These are phyloP conservation scores for Clupea harengus DNA, from an alignment of 2,113 vertebrate genomes.

Conservation along the genomic window DNA sequence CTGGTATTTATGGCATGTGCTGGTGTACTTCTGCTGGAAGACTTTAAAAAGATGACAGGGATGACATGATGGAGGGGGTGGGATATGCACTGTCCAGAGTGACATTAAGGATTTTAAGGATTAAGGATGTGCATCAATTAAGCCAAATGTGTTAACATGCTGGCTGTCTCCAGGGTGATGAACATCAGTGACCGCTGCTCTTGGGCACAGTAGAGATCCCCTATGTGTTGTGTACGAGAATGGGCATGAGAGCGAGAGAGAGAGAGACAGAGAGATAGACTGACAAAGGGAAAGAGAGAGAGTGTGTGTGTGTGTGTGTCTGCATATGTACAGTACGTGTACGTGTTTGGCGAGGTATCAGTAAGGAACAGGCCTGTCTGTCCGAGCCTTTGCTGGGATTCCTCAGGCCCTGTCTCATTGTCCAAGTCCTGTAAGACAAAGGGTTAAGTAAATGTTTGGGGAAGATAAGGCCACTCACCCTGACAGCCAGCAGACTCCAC, in stretches of 20 bases:
- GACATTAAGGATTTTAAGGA: too few species aligned
- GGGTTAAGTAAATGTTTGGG: constrained; percentile 85
- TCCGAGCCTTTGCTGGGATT: constrained; percentile 56
- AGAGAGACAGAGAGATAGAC: neutral
- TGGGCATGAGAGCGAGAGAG: neutral
- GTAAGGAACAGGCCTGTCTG: constrained; percentile 32
- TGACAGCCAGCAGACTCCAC: constrained; percentile 82
- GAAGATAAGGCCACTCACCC: constrained; percentile 79
- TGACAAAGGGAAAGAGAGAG: constrained; percentile 21
- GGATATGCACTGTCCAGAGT: too few species aligned
- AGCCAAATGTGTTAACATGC: too few species aligned
- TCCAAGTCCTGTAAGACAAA: constrained; percentile 78
- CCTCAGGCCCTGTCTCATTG: constrained; percentile 67
- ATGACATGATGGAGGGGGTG: too few species aligned
- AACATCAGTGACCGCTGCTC: too few species aligned
- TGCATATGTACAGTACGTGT: neutral
- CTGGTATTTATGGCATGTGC: constrained; percentile 55
- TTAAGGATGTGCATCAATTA: too few species aligned
- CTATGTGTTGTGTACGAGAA: too few species aligned
- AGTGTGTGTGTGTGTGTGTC: constrained; percentile 15
- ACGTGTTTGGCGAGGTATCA: constrained; percentile 23
- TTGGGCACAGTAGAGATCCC: too few species aligned
- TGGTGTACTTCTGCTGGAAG: neutral
- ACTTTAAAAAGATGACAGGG: too few species aligned
- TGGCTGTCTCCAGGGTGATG: too few species aligned